Evolutionary conservation across 2,888 invertebrate genomes (phyloP), one percentile per base, ranked within the genome.

Genomic region (Cerastis rubricosa): DNA sequence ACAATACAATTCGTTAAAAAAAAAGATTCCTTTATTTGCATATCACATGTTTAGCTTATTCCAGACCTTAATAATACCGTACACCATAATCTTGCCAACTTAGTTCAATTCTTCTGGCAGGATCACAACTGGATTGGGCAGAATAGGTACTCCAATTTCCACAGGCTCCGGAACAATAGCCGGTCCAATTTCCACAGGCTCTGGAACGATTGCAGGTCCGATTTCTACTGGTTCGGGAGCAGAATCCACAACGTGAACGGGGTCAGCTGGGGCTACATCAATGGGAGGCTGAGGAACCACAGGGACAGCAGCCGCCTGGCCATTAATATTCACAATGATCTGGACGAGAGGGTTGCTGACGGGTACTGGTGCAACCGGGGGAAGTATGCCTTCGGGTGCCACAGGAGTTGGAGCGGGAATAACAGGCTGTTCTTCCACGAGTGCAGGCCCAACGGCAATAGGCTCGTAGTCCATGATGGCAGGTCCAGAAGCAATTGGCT

Each of bases 271-370:
- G 45, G 29, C 61, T 3, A 78, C 47, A 5, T 51, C 81, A 25
- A 78, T 6, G 0, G 81, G 77, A 0, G 64, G 71, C 19, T 66
- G 69, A 43, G 86, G 76, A 40, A 69, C 82, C 29, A 85, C 85
- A 25, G 87, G 87, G 8, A 76, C 17, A 25, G 88, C 84, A 0
- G 69, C 57, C 14, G 57, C 65, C 17, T 80, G 72, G 2, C 40
- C 74, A 25, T 91, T 89, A 83, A 92, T 89, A 85, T 92, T 93
- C 66, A 92, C 57, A 87, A 92, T 91, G 80, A 92, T 91, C 83
- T 92, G 91, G 67, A 93, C 83, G 57, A 91, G 79, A 9, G 91
- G 85, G 17, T 57, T 61, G 0, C 2, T 35, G 2, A n/a, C 17
- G 4, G 77, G 83, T 12, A 17, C 72, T 49, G 81, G 72, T 0